Evolutionary conservation across 2,797 vertebrate genomes (phyloP), one percentile per base, ranked within the genome.

Genomic region (Myoxocephalus aenaeus): DNA sequence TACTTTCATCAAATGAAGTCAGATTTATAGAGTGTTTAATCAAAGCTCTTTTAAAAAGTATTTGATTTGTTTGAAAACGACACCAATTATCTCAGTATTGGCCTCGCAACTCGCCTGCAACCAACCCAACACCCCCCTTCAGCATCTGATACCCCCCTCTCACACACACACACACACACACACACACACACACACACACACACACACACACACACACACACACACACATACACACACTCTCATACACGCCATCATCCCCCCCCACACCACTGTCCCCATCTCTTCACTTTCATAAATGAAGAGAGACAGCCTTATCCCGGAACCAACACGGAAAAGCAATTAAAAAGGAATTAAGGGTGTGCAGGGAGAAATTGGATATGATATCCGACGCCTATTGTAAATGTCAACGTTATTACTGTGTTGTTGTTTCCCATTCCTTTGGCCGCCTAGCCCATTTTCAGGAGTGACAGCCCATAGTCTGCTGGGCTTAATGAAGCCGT

Each of bases 261-360:
- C 59, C 29, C 32, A 34, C 85, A 82, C 77, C 79, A 68, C 66
- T 85, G 89, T 90, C 86, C 89, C 77, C 84, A 75, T 88, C 89
- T 75, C 79, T 74, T 83, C 87, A 87, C 89, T 89, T 81, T 90
- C 86, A 87, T 83, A 92, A 94, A 94, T 92, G 92, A 93, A 93
- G 91, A 94, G 90, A 90, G 92, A 93, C 93, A 92, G 92, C 85
- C 91, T 92, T 91, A 91, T 93, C 90, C 92, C 87, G 74, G 85
- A 87, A 91, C 89, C 90, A 87, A 91, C 91, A 82, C 62, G 84
- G 89, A 89, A 91, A 94, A 92, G 92, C 92, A 94, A 94, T 94
- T 94, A 94, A 93, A 94, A 94, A 89, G 91, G 93, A 94, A 94
- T 94, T 93, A 94, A 91, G 92, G 80, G 90, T 88, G 88, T 90